Evolutionary conservation across 53 echinoderm and acorn worm genomes (phyloP), one percentile per base, ranked within the genome.

Genomic region (Echinarachnius parma): DNA sequence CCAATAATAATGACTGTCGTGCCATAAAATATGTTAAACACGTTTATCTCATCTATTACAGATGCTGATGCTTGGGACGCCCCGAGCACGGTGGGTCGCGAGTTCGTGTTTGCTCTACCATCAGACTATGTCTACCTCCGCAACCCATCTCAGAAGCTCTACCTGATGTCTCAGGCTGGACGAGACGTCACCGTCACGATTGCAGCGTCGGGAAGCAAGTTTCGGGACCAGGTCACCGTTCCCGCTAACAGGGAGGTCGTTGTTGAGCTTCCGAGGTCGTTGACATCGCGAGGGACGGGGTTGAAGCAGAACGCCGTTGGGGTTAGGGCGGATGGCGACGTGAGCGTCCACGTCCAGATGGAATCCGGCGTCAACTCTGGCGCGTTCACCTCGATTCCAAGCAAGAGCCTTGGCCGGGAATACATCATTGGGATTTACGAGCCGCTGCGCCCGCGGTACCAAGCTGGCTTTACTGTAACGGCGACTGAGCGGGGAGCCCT

Each of bases 351-450:
- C 39, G 74, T 72, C 24, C 74, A 72, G 7, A 35, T 72, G 27
- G 44, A 55, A 56, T 55, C 74, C 5, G 56, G 74, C 1, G 57
- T 72, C 0, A 72, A 72, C 35, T 55, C 74, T 14, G 74, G 74
- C 22, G 74, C 74, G 23, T 72, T 56, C 34, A 72, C 74, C 23
- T 57, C 74, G 23, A 30, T 72, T 19, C 74, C 74, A 3, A 72
- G 26, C 44, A 21, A 34, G 18, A 56, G 57, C 37, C 74, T 72
- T 34, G 74, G 74, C 8, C 34, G 34, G 37, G 74, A 72, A 16
- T 72, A 72, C 57, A 45, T 72, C 44, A 54, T 72, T 13, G 74
- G 74, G 22, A 72, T 56, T n/a, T 72, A 72, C 28, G 74, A 72
- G 46, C 74, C 74, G 11, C 42, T 37, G 23, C n/a, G n/a, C n/a